Evolutionary conservation across 2,113 vertebrate genomes (phyloP).

Genomic region (Diadophis punctatus): DNA sequence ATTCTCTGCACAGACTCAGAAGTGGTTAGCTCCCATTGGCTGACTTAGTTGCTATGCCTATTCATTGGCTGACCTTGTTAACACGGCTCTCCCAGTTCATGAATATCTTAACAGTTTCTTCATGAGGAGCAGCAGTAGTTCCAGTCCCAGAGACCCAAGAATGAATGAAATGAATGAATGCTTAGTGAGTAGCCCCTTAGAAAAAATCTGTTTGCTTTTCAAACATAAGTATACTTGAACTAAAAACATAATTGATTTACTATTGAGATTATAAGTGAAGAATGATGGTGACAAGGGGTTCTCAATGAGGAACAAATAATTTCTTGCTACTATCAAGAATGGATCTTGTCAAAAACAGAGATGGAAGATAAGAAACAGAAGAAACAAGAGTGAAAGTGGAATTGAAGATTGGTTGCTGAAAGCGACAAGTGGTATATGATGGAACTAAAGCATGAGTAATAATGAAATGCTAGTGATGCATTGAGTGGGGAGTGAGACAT

Average conservation of each 20-base stretch:
- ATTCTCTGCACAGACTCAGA: too few relatives aligned
- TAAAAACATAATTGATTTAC: not conserved
- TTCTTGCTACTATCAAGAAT: not conserved
- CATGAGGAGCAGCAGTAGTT: not conserved
- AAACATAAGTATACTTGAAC: not conserved
- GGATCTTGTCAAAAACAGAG: not conserved
- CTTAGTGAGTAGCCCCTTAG: not conserved
- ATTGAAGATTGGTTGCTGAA: not conserved
- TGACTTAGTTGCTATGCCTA: too few relatives aligned
- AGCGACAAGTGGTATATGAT: not conserved
- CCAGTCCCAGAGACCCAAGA: not conserved
- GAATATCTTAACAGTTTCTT: too few relatives aligned
- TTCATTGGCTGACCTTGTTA: too few relatives aligned
- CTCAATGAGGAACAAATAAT: not conserved
- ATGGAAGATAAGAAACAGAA: not conserved
- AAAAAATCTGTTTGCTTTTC: not conserved
- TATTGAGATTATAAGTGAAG: not conserved
- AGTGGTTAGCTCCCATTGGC: too few relatives aligned
- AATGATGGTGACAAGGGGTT: not conserved
- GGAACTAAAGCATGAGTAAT: not conserved
- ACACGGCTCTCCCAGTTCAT: too few relatives aligned
- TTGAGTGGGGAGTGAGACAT: not conserved
- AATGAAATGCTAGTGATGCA: not conserved
- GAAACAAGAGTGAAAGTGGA: not conserved
- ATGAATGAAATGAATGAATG: not conserved